Conservation (phyloP, 2,113 vertebrate genomes). For the Bombycilla garrulus region DNA sequence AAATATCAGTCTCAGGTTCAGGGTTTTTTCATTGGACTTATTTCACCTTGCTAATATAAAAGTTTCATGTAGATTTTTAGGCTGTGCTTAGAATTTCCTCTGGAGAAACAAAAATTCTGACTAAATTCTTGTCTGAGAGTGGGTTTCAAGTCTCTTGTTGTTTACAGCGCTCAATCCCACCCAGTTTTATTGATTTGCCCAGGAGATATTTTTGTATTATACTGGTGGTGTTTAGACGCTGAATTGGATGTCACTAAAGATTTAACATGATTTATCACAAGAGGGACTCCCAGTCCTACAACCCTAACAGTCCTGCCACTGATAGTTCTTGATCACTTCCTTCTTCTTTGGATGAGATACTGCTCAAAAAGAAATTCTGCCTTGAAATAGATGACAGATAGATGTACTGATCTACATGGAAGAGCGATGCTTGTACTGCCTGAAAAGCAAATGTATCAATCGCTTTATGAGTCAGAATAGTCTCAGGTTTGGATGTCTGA, state of each 20-base stretch:
- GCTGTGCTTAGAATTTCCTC: neutral
- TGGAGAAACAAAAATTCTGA: neutral
- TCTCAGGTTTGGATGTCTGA: neutral
- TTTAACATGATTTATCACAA: neutral
- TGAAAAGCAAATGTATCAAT: neutral
- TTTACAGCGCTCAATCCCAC: neutral
- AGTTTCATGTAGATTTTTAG: neutral
- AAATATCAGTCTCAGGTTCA: neutral
- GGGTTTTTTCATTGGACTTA: neutral
- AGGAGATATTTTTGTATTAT: neutral
- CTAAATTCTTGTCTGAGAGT: neutral
- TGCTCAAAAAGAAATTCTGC: neutral
- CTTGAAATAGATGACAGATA: neutral
- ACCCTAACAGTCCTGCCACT: neutral
- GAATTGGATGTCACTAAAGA: neutral
- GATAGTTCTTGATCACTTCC: neutral
- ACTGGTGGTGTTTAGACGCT: neutral
- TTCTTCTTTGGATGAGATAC: neutral
- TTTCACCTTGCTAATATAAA: neutral
- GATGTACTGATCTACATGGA: neutral
- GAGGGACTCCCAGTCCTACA: neutral
- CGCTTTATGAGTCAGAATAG: neutral
- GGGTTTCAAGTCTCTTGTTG: neutral
- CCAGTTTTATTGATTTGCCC: neutral
- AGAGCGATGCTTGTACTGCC: fast-evolving